Base-by-base conservation (phyloP, 2,113 vertebrate species). In the Thermophis baileyi region DNA sequence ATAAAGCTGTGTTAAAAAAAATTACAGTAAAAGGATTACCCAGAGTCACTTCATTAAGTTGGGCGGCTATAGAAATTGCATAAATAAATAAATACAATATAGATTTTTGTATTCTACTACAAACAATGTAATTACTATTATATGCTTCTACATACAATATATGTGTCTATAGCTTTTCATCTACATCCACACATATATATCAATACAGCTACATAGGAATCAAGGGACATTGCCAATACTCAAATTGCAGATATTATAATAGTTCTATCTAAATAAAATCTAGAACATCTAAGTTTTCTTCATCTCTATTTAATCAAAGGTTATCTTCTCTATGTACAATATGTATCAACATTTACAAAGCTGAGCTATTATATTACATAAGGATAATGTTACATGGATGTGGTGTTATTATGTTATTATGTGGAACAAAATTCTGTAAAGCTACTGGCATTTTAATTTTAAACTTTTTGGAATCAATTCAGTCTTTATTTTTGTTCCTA, bases 281-380 rank as follows among this genome's bases (percentile, higher is more conserved):
- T 97, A 92, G 94, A 96, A 95, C 53, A 94, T 95, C 95, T 93
- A 96, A 94, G 25, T 60, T 93, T 93, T 94, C 94, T 93, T 94
- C 81, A 55, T 51, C 27, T 91, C 92, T 91, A 94, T 89, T 91
- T 89, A 94, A 51, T 85, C 30, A 96, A 95, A 14, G 86, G 69
- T 86, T 91, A 94, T 35, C 49, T 94, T 53, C 1, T 94, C 54
- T 88, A 91, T 81, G 46, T 18, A 10, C 30, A 92, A 24, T 11
- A 94, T 74, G 14, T 53, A 55, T 86, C 95, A 95, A 94, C n/a
- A 60, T 50, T 94, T 90, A 91, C 12, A 94, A 55, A 93, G 53
- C 18, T 93, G 63, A 7, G 74, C n/a, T 86, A 74, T 2, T 88
- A 53, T 2, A 90, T 24, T n/a, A 51, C 88, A 10, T 40, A 94